Percentiles rank a stretch among this genome's conserved stretches.
Evolutionary conservation across 2,797 vertebrate genomes (phyloP).

Genomic region (Urocyon cinereoargenteus): DNA sequence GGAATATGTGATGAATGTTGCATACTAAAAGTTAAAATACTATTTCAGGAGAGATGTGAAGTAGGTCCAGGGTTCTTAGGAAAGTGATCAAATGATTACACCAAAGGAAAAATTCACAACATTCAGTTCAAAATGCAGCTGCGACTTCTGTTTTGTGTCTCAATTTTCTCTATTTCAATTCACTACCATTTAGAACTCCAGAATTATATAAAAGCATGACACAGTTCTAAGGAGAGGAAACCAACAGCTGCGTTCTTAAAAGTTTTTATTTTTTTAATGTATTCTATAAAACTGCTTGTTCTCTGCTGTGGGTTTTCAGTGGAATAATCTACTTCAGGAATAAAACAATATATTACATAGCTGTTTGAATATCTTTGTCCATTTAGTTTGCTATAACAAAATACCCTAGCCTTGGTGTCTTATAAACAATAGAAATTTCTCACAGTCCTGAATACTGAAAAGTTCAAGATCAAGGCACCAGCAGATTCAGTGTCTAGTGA

Average conservation of each 20-base stretch:
- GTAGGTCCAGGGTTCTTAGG: slow-evolving; percentile 16
- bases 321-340: slow-evolving; percentile 26
- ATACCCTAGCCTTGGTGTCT: background rate
- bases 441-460: background rate
- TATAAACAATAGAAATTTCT: slow-evolving; percentile 22
- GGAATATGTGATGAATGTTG: background rate
- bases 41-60: slow-evolving; percentile 34
- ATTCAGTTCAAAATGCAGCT: slow-evolving; percentile 59
- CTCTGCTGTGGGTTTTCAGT: slow-evolving; percentile 34
- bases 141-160: slow-evolving; percentile 56
- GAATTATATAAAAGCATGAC: slow-evolving; percentile 51
- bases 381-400: background rate
- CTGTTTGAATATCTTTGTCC: background rate
- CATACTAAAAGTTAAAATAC: slow-evolving; percentile 40
- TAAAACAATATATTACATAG: slow-evolving; percentile 54
- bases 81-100: slow-evolving; percentile 45
- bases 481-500: background rate
- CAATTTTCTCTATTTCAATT: slow-evolving; percentile 61
- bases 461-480: background rate
- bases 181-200: slow-evolving; percentile 47
- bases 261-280: background rate
- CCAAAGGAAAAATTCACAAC: slow-evolving; percentile 41
- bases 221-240: slow-evolving; percentile 48
- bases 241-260: slow-evolving; percentile 1
- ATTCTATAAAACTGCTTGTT: slow-evolving; percentile 64